A percentile compares a stretch with the other conserved stretches of the same genome.
phyloP scores from a whole-genome alignment of 2,797 vertebrate species.

The Sebastes steindachneri region DNA sequence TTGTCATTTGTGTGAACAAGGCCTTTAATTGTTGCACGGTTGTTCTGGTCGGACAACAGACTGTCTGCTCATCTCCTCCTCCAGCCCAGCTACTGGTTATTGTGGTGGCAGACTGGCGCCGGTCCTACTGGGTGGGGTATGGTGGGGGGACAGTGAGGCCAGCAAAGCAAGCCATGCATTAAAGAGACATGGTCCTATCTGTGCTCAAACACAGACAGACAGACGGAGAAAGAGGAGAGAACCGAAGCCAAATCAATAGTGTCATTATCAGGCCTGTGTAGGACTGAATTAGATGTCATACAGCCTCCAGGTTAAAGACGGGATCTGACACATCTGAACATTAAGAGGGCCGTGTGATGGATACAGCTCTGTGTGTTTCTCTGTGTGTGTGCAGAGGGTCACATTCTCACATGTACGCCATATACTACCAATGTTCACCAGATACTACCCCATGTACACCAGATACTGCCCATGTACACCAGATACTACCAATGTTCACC shows the following conservation, averaged over 20 bases:
- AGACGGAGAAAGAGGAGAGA: constrained; percentile 30
- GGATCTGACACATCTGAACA: constrained; percentile 66
- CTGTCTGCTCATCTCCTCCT: not conserved
- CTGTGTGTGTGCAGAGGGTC: not conserved
- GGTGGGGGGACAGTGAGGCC: not conserved
- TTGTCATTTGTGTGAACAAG: too few relatives aligned
- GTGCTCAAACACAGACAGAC: constrained; percentile 12
- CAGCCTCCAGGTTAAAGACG: constrained; percentile 62
- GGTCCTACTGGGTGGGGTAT: not conserved
- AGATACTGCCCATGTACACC: not conserved
- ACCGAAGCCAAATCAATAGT: constrained; percentile 75
- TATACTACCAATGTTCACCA: not conserved
- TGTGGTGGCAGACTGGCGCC: not conserved
- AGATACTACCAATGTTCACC: too few relatives aligned
- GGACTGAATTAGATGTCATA: constrained; percentile 79
- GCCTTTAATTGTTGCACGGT: not conserved
- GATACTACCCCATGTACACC: not conserved
- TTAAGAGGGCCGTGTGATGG: constrained; percentile 65
- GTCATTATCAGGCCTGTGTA: constrained; percentile 71
- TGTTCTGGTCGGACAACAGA: not conserved
- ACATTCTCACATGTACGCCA: not conserved
- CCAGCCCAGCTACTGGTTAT: not conserved
- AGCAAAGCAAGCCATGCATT: constrained; percentile 8
- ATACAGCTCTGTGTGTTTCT: constrained; percentile 41
- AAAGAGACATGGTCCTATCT: constrained; percentile 40